phyloP scores from a whole-genome alignment of 92 coral and sea anemone species.

The Micromussa lordhowensis region DNA sequence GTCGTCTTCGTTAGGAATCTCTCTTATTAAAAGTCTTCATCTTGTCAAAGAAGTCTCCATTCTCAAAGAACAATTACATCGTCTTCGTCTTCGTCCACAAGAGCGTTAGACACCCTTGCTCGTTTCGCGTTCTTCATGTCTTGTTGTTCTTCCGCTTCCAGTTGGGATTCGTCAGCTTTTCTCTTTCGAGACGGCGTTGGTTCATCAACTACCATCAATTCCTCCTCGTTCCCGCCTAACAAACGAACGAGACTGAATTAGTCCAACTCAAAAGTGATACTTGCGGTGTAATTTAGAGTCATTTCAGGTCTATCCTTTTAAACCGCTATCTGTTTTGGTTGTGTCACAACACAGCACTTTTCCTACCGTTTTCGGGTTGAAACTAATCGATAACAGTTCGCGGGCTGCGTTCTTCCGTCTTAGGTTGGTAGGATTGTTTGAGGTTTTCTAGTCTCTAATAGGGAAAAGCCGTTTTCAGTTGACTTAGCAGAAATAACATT shows the following conservation, averaged over 20 bases:
- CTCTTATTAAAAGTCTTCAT: neutral
- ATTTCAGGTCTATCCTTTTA: too few relatives aligned
- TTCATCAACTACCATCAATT: constrained; percentile 62
- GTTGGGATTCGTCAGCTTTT: constrained; percentile 57
- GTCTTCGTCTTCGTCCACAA: constrained; percentile 51
- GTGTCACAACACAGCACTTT: too few relatives aligned
- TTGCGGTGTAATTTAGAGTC: too few relatives aligned
- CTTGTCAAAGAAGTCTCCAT: neutral
- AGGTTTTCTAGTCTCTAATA: too few relatives aligned
- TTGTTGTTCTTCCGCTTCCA: constrained; percentile 28
- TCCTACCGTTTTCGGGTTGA: too few relatives aligned
- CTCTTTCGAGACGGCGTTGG: constrained; percentile 70
- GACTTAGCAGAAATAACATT: too few relatives aligned
- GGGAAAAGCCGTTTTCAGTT: too few relatives aligned
- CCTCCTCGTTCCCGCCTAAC: constrained; percentile 58
- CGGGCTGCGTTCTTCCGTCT: too few relatives aligned
- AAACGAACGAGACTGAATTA: neutral
- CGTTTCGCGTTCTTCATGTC: constrained; percentile 59
- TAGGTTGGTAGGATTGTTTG: too few relatives aligned
- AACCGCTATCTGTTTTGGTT: too few relatives aligned
- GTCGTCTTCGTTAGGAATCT: neutral
- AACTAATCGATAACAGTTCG: too few relatives aligned
- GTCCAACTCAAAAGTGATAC: neutral
- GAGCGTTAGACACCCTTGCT: constrained; percentile 37
- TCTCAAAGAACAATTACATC: constrained; percentile 63